phyloP scores from a whole-genome alignment of 1,140 invertebrate species.

The Drosophila mauritiana region DNA sequence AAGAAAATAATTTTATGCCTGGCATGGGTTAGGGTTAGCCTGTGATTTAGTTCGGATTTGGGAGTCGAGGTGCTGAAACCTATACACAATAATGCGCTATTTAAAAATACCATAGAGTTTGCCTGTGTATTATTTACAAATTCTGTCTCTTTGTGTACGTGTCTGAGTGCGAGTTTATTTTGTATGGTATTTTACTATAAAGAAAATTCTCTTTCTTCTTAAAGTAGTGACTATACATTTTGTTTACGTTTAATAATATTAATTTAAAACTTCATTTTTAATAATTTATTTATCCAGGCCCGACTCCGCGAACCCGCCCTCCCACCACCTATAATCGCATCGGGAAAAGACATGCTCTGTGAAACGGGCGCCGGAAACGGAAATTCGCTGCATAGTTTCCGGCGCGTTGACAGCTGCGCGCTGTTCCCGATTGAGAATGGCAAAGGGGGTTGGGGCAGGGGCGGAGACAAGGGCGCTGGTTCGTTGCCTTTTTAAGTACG shows the following conservation, averaged over 20 bases:
- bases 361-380: constrained; percentile 54
- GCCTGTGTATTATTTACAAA: constrained; percentile 70
- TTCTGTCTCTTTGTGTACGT: constrained; percentile 52
- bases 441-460: background rate
- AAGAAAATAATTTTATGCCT: constrained; percentile 80
- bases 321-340: background rate
- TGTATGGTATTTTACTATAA: constrained; percentile 64
- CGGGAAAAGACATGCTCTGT: constrained; percentile 28
- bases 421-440: background rate
- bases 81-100: constrained; percentile 74
- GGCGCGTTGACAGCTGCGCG: constrained; percentile 48
- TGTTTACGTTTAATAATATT: constrained; percentile 81
- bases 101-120: constrained; percentile 69
- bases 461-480: constrained; percentile 12
- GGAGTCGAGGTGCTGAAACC: constrained; percentile 41
- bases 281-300: constrained; percentile 69
- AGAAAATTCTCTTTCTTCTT: constrained; percentile 68
- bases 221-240: constrained; percentile 85
- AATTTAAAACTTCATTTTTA: constrained; percentile 76
- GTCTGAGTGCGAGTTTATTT: constrained; percentile 54
- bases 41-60: constrained; percentile 23
- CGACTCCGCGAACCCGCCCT: too few species aligned
- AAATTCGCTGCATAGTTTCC: constrained; percentile 72
- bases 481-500: constrained; percentile 77
- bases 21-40: constrained; percentile 45